Conservation (phyloP, 1,140 invertebrate genomes). For the fruit fly (Drosophila melanogaster) region Release_6_plus_ISO1_MT NC_004354.4:13073001-13073500, state of each 20-base stretch:
- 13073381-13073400: conserved; percentile 7
- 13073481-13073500: conserved; percentile 13
- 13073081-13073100: conserved; percentile 91
- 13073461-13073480: conserved; percentile 9
- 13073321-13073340: conserved; percentile 43
- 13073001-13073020: conserved; percentile 94
- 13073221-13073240: conserved; percentile 4
- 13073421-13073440: conserved; percentile 3
- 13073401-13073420: conserved; percentile 8
- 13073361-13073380: conserved; percentile 4
- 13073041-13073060: conserved; percentile 94
- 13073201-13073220: conserved; percentile 27
- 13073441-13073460: conserved; percentile 7
- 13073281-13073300: conserved; percentile 4
- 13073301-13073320: conserved; percentile 27
- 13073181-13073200: conserved; percentile 43
- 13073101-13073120: conserved; percentile 78
- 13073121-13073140: conserved; percentile 82
- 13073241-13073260: conserved; percentile 3
- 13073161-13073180: conserved; percentile 49
- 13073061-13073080: conserved; percentile 96
- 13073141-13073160: conserved; percentile 54
- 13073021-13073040: conserved; percentile 89
- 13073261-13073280: conserved; percentile 19
- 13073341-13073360: conserved; percentile 1